Evolutionary conservation across 1,140 invertebrate species (phyloP).

Genomic region (Nylanderia fulva): DNA sequence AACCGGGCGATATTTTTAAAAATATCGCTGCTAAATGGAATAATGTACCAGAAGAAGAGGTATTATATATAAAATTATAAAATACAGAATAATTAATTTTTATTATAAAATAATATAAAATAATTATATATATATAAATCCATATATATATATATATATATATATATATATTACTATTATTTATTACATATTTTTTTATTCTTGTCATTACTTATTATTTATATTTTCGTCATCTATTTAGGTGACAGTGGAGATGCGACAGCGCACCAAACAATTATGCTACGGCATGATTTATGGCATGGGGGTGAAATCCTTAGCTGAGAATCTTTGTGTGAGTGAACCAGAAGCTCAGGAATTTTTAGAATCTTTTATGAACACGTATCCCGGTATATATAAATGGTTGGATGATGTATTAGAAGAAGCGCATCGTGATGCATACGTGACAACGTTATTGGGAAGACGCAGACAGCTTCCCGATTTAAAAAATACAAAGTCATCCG

Average conservation of each 20-base stretch:
- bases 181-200: not conserved
- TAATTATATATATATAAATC: not conserved
- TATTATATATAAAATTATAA: conserved; percentile 83
- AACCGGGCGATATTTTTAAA: conserved; percentile 94
- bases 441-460: conserved; percentile 93
- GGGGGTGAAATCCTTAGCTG: conserved; percentile 93
- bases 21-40: conserved; percentile 95
- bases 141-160: no score
- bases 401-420: conserved; percentile 89
- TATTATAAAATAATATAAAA: conserved; percentile 33
- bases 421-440: conserved; percentile 91
- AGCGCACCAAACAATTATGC: conserved; percentile 96
- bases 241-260: conserved; percentile 91
- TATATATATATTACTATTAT: not conserved
- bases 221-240: conserved; percentile 74
- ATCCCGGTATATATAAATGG: conserved; percentile 91
- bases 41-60: conserved; percentile 87
- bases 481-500: conserved; percentile 87
- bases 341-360: conserved; percentile 93
- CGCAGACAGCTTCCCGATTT: conserved; percentile 93
- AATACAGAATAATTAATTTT: no score
- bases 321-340: conserved; percentile 93
- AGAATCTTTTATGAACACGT: conserved; percentile 93
- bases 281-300: conserved; percentile 99
- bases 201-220: conserved; percentile 49